Conservation (phyloP, 2,113 vertebrate genomes). For the Lagopus leucura region DNA sequence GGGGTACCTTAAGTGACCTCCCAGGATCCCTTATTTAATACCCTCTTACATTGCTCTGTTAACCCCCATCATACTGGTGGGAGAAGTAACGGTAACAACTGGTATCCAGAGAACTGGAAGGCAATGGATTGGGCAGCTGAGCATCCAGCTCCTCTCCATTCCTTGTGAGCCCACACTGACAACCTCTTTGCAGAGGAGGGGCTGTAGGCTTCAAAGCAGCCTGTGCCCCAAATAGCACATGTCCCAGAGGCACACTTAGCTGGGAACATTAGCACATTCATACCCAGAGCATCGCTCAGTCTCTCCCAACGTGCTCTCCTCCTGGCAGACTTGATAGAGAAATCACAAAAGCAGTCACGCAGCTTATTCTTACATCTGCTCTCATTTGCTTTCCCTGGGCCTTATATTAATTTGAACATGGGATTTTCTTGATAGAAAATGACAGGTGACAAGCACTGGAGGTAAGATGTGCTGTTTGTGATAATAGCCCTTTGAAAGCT, state of each 20-base stretch:
- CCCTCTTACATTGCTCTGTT: background rate
- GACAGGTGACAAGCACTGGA: background rate
- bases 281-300: background rate
- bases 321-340: background rate
- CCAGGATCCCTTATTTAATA: background rate
- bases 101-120: background rate
- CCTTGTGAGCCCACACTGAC: background rate
- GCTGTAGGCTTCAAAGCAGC: background rate
- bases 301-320: background rate
- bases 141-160: background rate
- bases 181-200: background rate
- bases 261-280: background rate
- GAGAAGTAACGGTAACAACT: background rate
- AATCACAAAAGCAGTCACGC: constrained; percentile 1
- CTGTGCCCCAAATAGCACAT: background rate
- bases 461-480: background rate
- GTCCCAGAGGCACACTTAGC: constrained; percentile 38
- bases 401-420: background rate
- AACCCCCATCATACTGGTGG: background rate
- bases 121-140: background rate
- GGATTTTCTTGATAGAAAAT: background rate
- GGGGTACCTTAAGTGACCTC: background rate
- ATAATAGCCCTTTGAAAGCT: background rate
- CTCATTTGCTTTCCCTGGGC: background rate
- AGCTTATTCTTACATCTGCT: background rate